Conservation (phyloP, 1,140 invertebrate species). For the Aporrectodea caliginosa region DNA sequence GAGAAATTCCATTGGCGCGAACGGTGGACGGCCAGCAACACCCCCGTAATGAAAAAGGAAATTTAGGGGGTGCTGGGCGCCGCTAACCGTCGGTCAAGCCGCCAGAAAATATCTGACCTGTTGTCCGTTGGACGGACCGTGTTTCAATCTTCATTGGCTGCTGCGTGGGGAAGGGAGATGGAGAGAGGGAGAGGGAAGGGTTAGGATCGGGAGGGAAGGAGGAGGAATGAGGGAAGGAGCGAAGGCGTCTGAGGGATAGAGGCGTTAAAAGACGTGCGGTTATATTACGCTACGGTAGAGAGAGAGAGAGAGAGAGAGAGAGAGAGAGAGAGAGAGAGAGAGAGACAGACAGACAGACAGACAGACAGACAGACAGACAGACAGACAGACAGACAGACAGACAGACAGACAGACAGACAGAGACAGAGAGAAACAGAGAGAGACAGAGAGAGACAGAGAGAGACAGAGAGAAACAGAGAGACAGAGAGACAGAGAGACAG, state of each 20-base stretch:
- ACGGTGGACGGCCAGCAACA: conserved; percentile 1
- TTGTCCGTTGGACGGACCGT: conserved; percentile 51
- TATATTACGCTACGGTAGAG: too few species aligned
- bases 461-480: not conserved
- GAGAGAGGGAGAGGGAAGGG: not conserved
- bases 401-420: not conserved
- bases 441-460: not conserved
- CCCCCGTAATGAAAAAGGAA: conserved; percentile 3
- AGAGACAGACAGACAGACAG: conserved; percentile 4
- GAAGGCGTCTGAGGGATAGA: too few species aligned
- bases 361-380: conserved; percentile 4
- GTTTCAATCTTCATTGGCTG: conserved; percentile 50
- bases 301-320: conserved; percentile 14
- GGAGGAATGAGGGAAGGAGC: not conserved
- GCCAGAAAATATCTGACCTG: too few species aligned
- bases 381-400: not conserved
- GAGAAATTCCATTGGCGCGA: not conserved
- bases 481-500: not conserved
- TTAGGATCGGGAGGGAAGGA: not conserved
- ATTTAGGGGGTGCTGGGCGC: not conserved
- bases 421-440: not conserved
- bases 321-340: conserved; percentile 13
- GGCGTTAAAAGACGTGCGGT: too few species aligned
- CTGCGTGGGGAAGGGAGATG: conserved; percentile 53
- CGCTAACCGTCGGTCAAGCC: too few species aligned